Base-by-base conservation (phyloP, 2,797 vertebrate species). In the Eulemur mongoz region DNA sequence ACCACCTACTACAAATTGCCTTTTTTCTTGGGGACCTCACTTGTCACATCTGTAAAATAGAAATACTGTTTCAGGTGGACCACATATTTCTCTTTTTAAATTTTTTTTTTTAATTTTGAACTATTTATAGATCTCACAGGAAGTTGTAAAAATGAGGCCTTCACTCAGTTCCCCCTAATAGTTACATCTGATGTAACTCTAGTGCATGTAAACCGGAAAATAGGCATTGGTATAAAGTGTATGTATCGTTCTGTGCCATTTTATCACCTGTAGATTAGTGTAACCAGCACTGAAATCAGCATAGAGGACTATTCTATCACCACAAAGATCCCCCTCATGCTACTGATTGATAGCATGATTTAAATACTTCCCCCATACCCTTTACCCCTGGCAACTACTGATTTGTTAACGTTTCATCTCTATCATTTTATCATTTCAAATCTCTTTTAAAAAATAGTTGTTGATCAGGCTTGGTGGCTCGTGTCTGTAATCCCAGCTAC, bases 381-480 rank as follows among this genome's bases (percentile, higher is more conserved):
- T 25, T 32, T 13, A 67, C 5, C 17, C n/a, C 43, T 59, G 48
- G 57, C 25, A 8, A 30, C 27, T n/a, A 35, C 32, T n/a, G 14
- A 63, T 65, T 87, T 84, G 45, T 32, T 78, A 52, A 67, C 63
- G 35, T 67, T 87, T 4, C 38, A 35, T 38, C 63, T 79, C 38
- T 82, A 15, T 86, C 27, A 61, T 78, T 85, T 86, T 89, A 43
- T 92, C 40, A 76, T 91, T 86, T 83, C 80, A 84, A 80, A 22
- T 65, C 14, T 72, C 54, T 48, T 11, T 75, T 93, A 67, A 67
- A 67, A 67, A 67, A 35, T 67, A 67, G 35, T 67, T 35, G 32
- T 67, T 67, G 63, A 17, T 67, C 15, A n/a, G 63, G 63, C 17
- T 67, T 4, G 8, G 63, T 67, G 15, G 32, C 63, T 20, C 7